Evolutionary conservation across 2,113 vertebrate species (phyloP).

Genomic region (Sorex fumeus): DNA sequence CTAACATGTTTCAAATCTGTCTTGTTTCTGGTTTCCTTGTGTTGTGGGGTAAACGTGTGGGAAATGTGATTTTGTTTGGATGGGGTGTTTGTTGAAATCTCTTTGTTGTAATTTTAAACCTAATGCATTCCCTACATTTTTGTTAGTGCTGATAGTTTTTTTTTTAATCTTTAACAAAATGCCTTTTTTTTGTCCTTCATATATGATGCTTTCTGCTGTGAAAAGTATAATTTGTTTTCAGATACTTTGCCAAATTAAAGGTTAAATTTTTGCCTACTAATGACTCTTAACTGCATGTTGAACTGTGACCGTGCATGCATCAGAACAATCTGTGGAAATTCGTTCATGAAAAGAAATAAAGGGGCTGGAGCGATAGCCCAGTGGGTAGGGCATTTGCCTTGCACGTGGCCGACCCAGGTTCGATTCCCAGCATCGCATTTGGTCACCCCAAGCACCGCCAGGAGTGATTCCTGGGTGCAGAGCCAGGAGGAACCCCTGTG

Average conservation of each 20-base stretch:
- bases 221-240: not conserved
- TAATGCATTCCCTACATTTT: not conserved
- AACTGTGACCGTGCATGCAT: not conserved
- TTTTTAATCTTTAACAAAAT: constrained; percentile 6
- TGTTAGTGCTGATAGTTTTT: not conserved
- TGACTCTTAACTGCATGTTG: not conserved
- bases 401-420: too few relatives aligned
- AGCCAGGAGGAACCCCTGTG: too few relatives aligned
- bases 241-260: not conserved
- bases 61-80: not conserved
- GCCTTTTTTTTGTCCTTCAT: not conserved
- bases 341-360: too few relatives aligned
- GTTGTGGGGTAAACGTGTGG: not conserved
- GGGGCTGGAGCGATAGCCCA: too few relatives aligned
- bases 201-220: not conserved
- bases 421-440: too few relatives aligned
- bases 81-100: not conserved
- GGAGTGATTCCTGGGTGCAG: too few relatives aligned
- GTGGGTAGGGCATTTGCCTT: too few relatives aligned
- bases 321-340: not conserved
- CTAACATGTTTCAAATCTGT: not conserved
- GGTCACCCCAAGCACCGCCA: too few relatives aligned
- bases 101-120: constrained; percentile 34
- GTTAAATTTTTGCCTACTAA: not conserved
- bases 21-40: not conserved